These are phyloP conservation scores for Galagoides demidoff DNA, from an alignment of 2,797 vertebrate genomes.

Conservation along the genomic window DNA sequence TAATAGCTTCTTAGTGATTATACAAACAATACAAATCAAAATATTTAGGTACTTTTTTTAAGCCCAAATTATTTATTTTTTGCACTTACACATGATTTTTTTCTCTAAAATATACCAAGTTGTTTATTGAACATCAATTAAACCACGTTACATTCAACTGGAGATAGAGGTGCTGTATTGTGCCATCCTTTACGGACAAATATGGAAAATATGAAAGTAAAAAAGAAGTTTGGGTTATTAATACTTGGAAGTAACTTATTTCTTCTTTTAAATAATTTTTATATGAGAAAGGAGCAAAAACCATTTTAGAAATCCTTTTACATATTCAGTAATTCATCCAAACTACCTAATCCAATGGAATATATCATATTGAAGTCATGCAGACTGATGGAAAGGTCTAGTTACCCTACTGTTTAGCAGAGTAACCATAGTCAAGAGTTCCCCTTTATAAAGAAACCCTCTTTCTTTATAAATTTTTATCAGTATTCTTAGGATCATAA, in stretches of 20 bases:
- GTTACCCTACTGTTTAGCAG: background rate
- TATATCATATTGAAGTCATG: background rate
- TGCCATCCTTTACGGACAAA: background rate
- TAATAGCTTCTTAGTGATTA: background rate
- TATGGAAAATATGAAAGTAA: background rate
- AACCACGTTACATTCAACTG: background rate
- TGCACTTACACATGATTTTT: background rate
- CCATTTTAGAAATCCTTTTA: background rate
- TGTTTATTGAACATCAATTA: background rate
- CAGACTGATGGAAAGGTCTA: background rate
- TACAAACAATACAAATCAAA: background rate
- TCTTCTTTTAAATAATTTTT: background rate
- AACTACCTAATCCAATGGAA: no score
- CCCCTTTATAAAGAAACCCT: no score
- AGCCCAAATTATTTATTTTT: background rate
- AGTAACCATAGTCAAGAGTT: background rate
- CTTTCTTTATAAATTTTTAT: background rate
- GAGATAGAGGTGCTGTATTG: background rate
- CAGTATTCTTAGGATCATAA: background rate
- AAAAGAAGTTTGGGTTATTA: background rate
- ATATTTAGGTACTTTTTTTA: background rate
- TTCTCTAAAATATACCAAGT: accelerated
- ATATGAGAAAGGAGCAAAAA: background rate
- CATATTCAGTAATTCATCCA: background rate
- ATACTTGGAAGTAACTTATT: background rate